phyloP scores from a whole-genome alignment of 2,113 vertebrate genomes.

The Siphamia tubifer region DNA sequence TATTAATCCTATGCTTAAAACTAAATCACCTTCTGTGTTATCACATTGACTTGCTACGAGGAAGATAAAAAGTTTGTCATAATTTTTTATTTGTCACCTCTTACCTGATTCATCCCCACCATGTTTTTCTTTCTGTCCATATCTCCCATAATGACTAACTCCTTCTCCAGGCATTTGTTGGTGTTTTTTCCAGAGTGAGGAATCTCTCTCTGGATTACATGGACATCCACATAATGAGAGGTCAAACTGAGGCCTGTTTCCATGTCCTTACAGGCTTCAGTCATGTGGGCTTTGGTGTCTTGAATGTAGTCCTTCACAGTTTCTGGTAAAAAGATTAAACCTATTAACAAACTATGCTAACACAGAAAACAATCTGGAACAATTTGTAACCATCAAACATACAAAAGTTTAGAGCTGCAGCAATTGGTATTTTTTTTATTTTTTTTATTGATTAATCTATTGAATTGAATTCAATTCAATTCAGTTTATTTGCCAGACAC shows the following conservation, averaged over 20 bases:
- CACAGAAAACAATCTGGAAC: too few relatives aligned
- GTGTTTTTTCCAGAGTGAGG: conserved; percentile 75
- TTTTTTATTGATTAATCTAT: too few relatives aligned
- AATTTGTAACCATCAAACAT: too few relatives aligned
- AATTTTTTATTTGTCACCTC: too few relatives aligned
- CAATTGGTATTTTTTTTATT: too few relatives aligned
- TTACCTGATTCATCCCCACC: conserved; percentile 65
- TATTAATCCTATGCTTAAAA: too few relatives aligned
- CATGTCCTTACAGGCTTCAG: conserved; percentile 56
- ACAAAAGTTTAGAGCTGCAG: too few relatives aligned
- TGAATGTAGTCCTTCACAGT: conserved; percentile 76
- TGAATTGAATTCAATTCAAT: too few relatives aligned
- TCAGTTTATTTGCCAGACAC: too few relatives aligned
- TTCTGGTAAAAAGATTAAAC: conserved; percentile 67
- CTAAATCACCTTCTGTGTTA: too few relatives aligned
- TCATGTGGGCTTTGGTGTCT: conserved; percentile 71
- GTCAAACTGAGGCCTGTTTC: conserved; percentile 65
- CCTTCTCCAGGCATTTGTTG: conserved; percentile 83
- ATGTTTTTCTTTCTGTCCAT: conserved; percentile 69
- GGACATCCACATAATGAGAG: conserved; percentile 79
- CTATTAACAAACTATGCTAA: neutral
- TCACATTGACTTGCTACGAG: too few relatives aligned
- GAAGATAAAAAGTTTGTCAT: too few relatives aligned
- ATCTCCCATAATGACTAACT: conserved; percentile 77
- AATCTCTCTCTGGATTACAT: conserved; percentile 75